phyloP scores from a whole-genome alignment of 2,797 vertebrate genomes.

The Peromyscus eremicus region DNA sequence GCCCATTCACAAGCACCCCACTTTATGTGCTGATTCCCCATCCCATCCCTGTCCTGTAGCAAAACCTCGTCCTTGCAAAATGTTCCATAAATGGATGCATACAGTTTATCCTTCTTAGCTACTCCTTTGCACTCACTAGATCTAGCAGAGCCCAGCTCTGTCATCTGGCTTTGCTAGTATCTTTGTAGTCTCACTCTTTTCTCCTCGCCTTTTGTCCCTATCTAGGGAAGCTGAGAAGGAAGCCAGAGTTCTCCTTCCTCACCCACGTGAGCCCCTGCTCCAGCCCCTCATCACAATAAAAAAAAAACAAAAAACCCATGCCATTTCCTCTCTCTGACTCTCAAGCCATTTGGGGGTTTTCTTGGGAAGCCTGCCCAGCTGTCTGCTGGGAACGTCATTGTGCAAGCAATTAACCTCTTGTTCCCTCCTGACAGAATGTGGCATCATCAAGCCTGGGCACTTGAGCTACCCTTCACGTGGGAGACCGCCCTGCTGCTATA shows the following conservation, averaged over 20 bases:
- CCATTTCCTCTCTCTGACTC: not conserved
- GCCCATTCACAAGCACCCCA: too few species aligned
- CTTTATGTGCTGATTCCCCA: too few species aligned
- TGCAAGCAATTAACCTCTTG: not conserved
- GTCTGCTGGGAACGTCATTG: not conserved
- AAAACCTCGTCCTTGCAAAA: not conserved
- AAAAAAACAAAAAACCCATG: not conserved
- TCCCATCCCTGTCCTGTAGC: not conserved
- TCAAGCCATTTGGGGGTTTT: not conserved
- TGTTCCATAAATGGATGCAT: not conserved
- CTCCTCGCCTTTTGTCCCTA: not conserved
- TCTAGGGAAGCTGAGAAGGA: not conserved
- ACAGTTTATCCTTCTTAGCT: not conserved
- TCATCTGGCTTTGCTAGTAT: not conserved
- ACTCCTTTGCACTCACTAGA: not conserved
- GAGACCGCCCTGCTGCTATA: not conserved
- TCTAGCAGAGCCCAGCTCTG: not conserved
- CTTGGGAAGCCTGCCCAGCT: not conserved
- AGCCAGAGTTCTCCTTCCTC: not conserved
- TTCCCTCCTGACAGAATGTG: not conserved
- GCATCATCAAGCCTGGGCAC: not conserved
- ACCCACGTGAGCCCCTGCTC: not conserved
- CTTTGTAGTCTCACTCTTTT: not conserved
- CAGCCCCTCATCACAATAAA: not conserved
- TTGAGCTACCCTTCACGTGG: not conserved